Conservation (phyloP, 1,140 invertebrate genomes). For the Drosophila chauvacae region DNA sequence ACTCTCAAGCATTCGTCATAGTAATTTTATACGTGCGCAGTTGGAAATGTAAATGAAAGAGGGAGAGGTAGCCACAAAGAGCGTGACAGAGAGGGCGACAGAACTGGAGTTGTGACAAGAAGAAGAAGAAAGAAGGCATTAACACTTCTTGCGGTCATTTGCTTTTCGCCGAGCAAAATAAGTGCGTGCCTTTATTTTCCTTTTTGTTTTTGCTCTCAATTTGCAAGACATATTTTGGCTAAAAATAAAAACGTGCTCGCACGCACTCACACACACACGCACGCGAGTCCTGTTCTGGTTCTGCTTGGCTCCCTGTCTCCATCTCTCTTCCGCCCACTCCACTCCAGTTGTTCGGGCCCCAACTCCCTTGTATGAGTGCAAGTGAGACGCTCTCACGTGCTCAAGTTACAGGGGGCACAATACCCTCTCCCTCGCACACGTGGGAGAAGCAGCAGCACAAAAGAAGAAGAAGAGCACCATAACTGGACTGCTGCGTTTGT, state of each 20-base stretch:
- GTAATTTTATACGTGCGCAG: slow-evolving; percentile 81
- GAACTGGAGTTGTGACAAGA: slow-evolving; percentile 36
- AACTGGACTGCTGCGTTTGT: slow-evolving; percentile 49
- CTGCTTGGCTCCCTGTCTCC: slow-evolving; percentile 8
- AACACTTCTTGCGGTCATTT: slow-evolving; percentile 74
- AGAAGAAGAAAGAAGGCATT: slow-evolving; percentile 55
- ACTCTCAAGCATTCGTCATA: slow-evolving; percentile 13
- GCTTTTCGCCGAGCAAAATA: slow-evolving; percentile 49
- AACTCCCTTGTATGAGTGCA: slow-evolving; percentile 46
- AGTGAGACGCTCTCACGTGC: slow-evolving; percentile 71
- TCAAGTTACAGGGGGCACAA: slow-evolving; percentile 56
- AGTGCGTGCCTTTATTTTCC: slow-evolving; percentile 36
- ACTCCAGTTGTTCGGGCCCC: slow-evolving; percentile 21
- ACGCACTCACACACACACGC: slow-evolving; percentile 18
- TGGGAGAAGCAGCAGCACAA: slow-evolving; percentile 38
- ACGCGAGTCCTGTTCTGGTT: slow-evolving; percentile 57
- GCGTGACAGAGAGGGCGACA: slow-evolving; percentile 17
- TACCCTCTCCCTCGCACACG: slow-evolving; percentile 19
- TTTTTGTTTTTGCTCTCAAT: slow-evolving; percentile 63
- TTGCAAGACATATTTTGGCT: slow-evolving; percentile 73
- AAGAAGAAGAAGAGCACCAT: slow-evolving; percentile 45
- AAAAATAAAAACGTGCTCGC: slow-evolving; percentile 72
- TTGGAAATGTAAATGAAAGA: slow-evolving; percentile 71
- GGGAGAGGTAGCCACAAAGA: slow-evolving; percentile 2
- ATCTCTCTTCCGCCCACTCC: slow-evolving; percentile 36